Base-by-base conservation (phyloP, 2,113 vertebrate species). In the Centropus bengalensis region DNA sequence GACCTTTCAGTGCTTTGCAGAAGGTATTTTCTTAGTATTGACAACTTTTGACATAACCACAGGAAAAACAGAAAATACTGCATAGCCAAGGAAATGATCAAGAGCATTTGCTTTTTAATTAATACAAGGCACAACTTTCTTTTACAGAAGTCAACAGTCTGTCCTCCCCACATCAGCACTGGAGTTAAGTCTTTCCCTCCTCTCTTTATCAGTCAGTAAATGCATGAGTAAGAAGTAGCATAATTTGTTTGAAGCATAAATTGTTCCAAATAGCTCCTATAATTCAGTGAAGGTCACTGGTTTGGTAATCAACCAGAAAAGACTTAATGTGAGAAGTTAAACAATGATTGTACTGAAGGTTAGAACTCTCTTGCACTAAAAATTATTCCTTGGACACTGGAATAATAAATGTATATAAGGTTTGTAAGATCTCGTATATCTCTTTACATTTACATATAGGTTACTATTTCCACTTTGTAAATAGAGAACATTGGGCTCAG, bases 201-300 rank as follows among this genome's bases (percentile, higher is more conserved):
- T 76, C 58, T 28, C 66, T 70, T 54, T 52, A 33, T 69, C 70
- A 58, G 82, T 66, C 55, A 89, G 85, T 40, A 87, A 89, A 88
- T 24, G 32, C 30, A 40, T 19, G 11, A 93, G n/a, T 70, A 79
- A 73, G 56, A 63, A 86, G 16, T 26, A 77, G 75, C 81, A 36
- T 36, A 36, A 36, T 36, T 36, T 36, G 42, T 33, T 22, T 74
- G 80, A 69, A 81, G 49, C 55, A 64, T 63, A n/a, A 91, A 78
- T 14, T 74, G 73, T 68, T 94, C 79, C 67, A 7, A 71, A 3
- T 59, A 83, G 62, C 33, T 94, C 42, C 91, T 63, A 40, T 85
- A 64, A 86, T 73, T 91, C 78, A 82, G 62, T 91, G 94, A 94
- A 97, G 82, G 91, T 93, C 94, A 75, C 60, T 95, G 71, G 30